Conservation (phyloP, 2,888 invertebrate genomes). For the Cremastinae sp. region DNA sequence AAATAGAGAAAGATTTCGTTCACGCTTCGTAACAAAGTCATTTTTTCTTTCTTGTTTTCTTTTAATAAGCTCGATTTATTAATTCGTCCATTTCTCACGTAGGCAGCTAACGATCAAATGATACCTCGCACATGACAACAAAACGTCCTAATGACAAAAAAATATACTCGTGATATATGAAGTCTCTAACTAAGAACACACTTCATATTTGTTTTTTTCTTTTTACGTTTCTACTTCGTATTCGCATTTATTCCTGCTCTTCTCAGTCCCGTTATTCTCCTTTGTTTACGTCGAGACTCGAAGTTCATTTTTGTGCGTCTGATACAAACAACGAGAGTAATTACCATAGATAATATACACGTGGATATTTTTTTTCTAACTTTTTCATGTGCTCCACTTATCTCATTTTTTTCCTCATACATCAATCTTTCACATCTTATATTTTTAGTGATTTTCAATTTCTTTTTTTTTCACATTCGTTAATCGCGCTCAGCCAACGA, state of each 20-base stretch:
- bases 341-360: background rate
- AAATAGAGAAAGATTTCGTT: slow-evolving; percentile 36
- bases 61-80: slow-evolving; percentile 61
- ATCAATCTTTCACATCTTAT: slow-evolving; percentile 22
- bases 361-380: slow-evolving; percentile 1
- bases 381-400: slow-evolving; percentile 1
- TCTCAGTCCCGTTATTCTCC: slow-evolving; percentile 1
- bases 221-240: slow-evolving; percentile 20
- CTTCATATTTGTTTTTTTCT: slow-evolving; percentile 45
- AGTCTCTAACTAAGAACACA: slow-evolving; percentile 60
- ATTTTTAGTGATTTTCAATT: slow-evolving; percentile 10
- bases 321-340: slow-evolving; percentile 31
- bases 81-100: slow-evolving; percentile 55
- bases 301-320: slow-evolving; percentile 38
- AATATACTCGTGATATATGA: slow-evolving; percentile 43
- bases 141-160: slow-evolving; percentile 42
- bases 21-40: slow-evolving; percentile 48
- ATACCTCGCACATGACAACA: slow-evolving; percentile 20
- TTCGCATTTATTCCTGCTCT: slow-evolving; percentile 18
- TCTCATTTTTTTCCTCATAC: background rate
- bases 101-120: slow-evolving; percentile 43
- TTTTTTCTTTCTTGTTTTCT: slow-evolving; percentile 31
- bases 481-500: slow-evolving; percentile 32
- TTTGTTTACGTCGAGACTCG: slow-evolving; percentile 46
- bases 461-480: slow-evolving; percentile 23